Conservation (phyloP, 2,888 invertebrate genomes). For the Andrena bucephala region DNA sequence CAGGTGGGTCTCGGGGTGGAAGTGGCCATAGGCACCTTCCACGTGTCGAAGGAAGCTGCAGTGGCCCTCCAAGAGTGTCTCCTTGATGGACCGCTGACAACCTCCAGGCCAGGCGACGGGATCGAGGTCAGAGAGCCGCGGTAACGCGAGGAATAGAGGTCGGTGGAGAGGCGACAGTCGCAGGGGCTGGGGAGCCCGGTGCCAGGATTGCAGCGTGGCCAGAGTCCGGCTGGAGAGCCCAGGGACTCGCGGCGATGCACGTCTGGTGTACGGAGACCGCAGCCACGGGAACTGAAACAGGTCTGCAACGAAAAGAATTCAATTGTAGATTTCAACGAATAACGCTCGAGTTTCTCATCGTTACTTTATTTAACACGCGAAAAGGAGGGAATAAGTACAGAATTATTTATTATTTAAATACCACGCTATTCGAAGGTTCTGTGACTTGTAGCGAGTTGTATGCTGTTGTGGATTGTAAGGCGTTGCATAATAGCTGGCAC, state of each 20-base stretch:
- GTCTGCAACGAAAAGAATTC: conserved; percentile 64
- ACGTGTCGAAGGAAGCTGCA: conserved; percentile 82
- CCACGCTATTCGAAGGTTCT: too few species aligned
- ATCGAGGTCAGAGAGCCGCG: conserved; percentile 84
- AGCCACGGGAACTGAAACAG: conserved; percentile 78
- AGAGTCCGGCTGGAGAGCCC: conserved; percentile 79
- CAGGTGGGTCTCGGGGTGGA: conserved; percentile 82
- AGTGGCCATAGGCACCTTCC: conserved; percentile 78
- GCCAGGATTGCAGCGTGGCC: conserved; percentile 78
- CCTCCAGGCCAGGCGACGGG: conserved; percentile 81
- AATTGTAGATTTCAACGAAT: background rate
- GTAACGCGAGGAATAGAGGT: conserved; percentile 81
- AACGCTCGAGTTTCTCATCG: too few species aligned
- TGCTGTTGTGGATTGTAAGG: too few species aligned
- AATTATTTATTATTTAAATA: too few species aligned
- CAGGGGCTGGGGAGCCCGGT: conserved; percentile 82
- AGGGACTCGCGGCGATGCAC: conserved; percentile 81
- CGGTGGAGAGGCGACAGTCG: conserved; percentile 82
- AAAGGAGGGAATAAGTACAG: too few species aligned
- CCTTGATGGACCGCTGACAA: conserved; percentile 78
- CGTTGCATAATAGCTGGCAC: too few species aligned
- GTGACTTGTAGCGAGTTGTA: too few species aligned
- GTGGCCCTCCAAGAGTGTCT: conserved; percentile 83
- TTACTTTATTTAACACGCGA: background rate
- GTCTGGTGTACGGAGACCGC: conserved; percentile 81